Evolutionary conservation across 2,113 vertebrate species (phyloP).

Genomic region (Seriola dumerili): DNA sequence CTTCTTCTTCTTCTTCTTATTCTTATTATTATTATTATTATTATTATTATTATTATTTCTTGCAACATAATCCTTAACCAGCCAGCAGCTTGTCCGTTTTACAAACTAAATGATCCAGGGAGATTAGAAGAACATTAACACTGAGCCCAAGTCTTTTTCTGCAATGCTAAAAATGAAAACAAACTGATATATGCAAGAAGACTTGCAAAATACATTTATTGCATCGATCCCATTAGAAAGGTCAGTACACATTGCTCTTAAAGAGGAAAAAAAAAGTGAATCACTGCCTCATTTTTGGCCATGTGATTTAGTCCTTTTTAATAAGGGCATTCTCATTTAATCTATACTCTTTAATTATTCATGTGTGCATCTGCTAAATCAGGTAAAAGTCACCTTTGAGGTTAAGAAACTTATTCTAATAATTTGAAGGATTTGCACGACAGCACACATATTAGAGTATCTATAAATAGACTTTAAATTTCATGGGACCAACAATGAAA

Average conservation of each 20-base stretch:
- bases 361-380: neutral
- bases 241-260: neutral
- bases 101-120: constrained; percentile 23
- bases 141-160: neutral
- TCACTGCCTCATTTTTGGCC: neutral
- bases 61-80: constrained; percentile 20
- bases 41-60: neutral
- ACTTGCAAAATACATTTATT: neutral
- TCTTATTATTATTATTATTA: neutral
- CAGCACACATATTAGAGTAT: neutral
- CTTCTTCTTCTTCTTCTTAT: neutral
- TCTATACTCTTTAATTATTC: constrained; percentile 24
- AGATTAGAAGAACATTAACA: constrained; percentile 26
- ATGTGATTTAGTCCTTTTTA: constrained; percentile 1
- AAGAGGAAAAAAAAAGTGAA: neutral
- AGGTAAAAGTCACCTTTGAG: neutral
- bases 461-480: neutral
- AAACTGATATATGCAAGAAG: neutral
- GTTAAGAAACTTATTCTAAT: neutral
- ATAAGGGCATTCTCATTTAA: neutral
- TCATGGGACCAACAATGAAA: neutral
- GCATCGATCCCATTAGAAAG: constrained; percentile 1
- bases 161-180: neutral
- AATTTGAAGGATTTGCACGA: neutral
- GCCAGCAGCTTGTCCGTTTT: neutral